Conservation (phyloP, 1,140 invertebrate species). For the Aradophagus sp. region DNA sequence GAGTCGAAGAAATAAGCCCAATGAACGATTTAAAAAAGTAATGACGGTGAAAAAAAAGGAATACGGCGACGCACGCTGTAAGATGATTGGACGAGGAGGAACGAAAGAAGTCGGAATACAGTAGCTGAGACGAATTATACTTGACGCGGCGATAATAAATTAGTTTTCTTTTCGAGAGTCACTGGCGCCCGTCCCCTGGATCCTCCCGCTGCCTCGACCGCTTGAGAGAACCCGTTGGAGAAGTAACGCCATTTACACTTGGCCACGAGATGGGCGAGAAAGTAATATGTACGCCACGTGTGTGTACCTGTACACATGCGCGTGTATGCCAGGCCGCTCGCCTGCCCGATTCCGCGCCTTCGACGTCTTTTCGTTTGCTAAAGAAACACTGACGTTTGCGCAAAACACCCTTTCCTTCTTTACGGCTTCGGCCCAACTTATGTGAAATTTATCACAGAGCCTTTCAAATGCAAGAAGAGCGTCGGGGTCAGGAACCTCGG, state of each 20-base stretch:
- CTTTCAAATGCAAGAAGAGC: constrained; percentile 18
- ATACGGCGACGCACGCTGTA: constrained; percentile 40
- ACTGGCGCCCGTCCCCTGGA: constrained; percentile 54
- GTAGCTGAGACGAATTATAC: constrained; percentile 74
- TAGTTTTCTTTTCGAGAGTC: constrained; percentile 59
- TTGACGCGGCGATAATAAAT: constrained; percentile 76
- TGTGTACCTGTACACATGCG: constrained; percentile 47
- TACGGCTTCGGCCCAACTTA: constrained; percentile 30
- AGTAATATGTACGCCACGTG: constrained; percentile 53
- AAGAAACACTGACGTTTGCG: constrained; percentile 41
- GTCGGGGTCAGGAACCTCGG: constrained; percentile 24
- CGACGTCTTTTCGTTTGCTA: constrained; percentile 46
- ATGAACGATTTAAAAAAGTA: constrained; percentile 63
- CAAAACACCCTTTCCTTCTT: constrained; percentile 40
- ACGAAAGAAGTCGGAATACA: constrained; percentile 67
- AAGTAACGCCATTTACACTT: constrained; percentile 58
- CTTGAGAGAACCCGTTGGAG: constrained; percentile 47
- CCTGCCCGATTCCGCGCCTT: constrained; percentile 11
- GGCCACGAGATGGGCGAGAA: constrained; percentile 56
- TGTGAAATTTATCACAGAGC: constrained; percentile 43
- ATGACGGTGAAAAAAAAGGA: constrained; percentile 62
- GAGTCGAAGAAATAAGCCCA: constrained; percentile 55
- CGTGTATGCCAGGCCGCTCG: constrained; percentile 30
- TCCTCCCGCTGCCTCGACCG: constrained; percentile 41
- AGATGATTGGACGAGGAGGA: constrained; percentile 50